Base-by-base conservation (phyloP, 1,140 invertebrate genomes). In the Thereuonema tuberculata region DNA sequence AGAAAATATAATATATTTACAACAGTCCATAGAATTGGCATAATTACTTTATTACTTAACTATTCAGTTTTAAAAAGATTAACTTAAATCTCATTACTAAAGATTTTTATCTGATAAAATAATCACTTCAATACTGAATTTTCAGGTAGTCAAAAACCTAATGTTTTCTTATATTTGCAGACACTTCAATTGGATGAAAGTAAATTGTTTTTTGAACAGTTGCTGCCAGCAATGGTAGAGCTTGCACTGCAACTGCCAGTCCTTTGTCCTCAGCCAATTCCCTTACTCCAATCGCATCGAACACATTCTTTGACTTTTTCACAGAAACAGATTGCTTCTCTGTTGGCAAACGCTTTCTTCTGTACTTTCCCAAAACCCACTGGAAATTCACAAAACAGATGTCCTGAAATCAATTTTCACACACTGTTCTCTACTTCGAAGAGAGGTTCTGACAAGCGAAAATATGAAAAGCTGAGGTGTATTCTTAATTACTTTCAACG, bases 281-380 rank as follows among this genome's bases (percentile, higher is more conserved):
- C 91, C 47, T 73, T 92, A 23, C 75, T 93, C 2, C 82, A 80
- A 65, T 77, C 79, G 56, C 75, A 78, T 49, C 74, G 68, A 46
- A 80, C 76, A 63, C 71, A 71, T 23, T 79, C 78, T 17, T 70
- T 89, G 2, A 84, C 82, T 54, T 69, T 88, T 20, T 89, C 82
- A 66, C 91, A 96, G 69, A 75, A 85, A 52, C 94, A 98, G 78
- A 82, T 91, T 55, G 82, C 89, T 1, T 85, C 82, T 68, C 73
- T 98, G 31, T 71, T 98, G 58, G 91, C 93, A 1, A 97, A 97
- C 79, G 93, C 90, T 24, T 98, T 98, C 74, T 84, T 98, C 60
- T 96, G 90, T 72, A 98, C 93, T 58, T 98, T 93, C 77, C 91
- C 93, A 14, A 76, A 84, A 61, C 76, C 88, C 59, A 89, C 86